Base-by-base conservation (phyloP, 2,888 invertebrate species). In the Hirtodrosophila histrioides region DNA sequence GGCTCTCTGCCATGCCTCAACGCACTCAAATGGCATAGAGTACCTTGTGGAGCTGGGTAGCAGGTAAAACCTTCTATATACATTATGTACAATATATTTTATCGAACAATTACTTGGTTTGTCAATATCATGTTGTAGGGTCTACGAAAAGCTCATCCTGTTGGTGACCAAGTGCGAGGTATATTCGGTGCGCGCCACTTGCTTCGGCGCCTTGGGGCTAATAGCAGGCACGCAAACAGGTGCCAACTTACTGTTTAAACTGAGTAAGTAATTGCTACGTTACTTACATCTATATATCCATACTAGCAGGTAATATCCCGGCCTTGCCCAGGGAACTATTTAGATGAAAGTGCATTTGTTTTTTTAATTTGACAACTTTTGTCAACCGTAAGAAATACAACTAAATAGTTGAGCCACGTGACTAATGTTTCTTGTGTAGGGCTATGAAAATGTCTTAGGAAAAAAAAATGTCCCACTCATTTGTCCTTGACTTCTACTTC, bases 131-230 rank as follows among this genome's bases (percentile, higher is more conserved):
- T 8, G 41, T 63, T 75, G 2, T 40, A 91, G 91, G 68, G 88
- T 92, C 8, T 92, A 90, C 60, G 92, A 92, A 60, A 91, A 90
- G 78, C 86, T 92, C 4, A 92, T 97, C 69, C 91, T 94, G 48
- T 91, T 98, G 72, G 97, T 97, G 0, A 95, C 96, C 89, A 94
- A 94, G 76, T 95, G 96, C 90, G 94, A 95, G 3, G 96, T 98
- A 39, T 97, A 97, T 89, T 96, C 98, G 0, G 93, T 99, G 49
- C 93, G 98, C 67, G 97, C 97, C 2, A 97, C 97, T 0, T 96
- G 97, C 0, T 96, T 97, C 91, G 97, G 97, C 90, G 95, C 95
- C 5, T 67, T 91, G 62, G 96, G 97, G 27, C 93, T 98, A 33
- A 94, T 98, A 45, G 96, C 96, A 0, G 95, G 96, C 61, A 98